A percentile compares a stretch with the other conserved stretches of the same genome.
Evolutionary conservation across 2,888 invertebrate genomes (phyloP).

Genomic region (Drepana falcataria): DNA sequence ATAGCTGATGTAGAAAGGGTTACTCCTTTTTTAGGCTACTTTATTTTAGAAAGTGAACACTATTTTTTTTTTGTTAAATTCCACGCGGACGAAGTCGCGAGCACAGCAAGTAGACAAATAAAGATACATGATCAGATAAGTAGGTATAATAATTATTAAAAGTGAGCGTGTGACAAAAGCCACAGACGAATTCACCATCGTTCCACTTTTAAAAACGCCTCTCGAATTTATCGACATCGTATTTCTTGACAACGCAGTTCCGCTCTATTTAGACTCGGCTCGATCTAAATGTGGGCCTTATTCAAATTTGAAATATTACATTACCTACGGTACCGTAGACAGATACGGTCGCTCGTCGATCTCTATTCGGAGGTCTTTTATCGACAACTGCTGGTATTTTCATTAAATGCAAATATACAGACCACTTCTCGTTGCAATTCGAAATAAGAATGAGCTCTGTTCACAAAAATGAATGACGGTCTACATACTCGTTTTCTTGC

Average conservation of each 20-base stretch:
- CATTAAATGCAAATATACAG: background rate
- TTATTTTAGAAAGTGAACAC: too few relatives aligned
- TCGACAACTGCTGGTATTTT: background rate
- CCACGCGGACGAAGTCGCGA: too few relatives aligned
- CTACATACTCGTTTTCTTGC: too few relatives aligned
- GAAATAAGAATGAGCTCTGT: too few relatives aligned
- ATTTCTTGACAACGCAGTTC: background rate
- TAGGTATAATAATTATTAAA: background rate
- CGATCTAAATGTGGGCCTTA: conserved; percentile 32
- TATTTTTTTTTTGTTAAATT: too few relatives aligned
- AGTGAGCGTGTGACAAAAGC: background rate
- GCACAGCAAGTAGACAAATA: too few relatives aligned
- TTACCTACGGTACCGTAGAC: conserved; percentile 1
- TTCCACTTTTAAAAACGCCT: background rate
- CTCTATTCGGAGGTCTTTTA: background rate
- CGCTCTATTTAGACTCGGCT: conserved; percentile 9
- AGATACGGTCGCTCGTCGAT: conserved; percentile 3
- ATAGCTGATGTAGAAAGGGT: too few relatives aligned
- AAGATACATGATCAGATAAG: background rate
- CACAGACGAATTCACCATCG: background rate
- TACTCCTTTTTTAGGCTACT: too few relatives aligned
- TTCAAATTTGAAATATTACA: conserved; percentile 35
- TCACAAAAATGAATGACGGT: too few relatives aligned
- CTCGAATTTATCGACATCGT: background rate
- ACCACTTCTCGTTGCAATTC: too few relatives aligned